phyloP scores from a whole-genome alignment of 2,797 vertebrate species.

The Ammospiza maritima region DNA sequence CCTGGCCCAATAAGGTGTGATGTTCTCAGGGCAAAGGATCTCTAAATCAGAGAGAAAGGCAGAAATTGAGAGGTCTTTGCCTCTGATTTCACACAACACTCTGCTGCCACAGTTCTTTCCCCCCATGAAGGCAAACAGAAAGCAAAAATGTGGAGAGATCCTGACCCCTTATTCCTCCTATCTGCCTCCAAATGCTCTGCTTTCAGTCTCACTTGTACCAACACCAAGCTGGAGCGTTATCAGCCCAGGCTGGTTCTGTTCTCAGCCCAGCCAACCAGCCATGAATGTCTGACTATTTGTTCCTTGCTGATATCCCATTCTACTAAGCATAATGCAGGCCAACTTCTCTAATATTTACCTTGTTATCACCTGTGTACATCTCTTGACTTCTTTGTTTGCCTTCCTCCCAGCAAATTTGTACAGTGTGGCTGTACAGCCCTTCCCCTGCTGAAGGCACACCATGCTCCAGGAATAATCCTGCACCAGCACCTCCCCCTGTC shows the following conservation, averaged over 20 bases:
- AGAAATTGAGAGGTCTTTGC: neutral
- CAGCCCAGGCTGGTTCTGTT: constrained; percentile 25
- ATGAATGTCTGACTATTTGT: constrained; percentile 25
- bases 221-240: constrained; percentile 27
- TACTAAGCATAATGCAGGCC: constrained; percentile 35
- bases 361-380: constrained; percentile 65
- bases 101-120: accelerated
- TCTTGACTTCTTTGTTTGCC: constrained; percentile 70
- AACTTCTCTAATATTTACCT: constrained; percentile 64
- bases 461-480: neutral
- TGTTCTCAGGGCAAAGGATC: neutral
- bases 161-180: neutral
- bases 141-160: neutral
- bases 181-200: neutral
- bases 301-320: constrained; percentile 34
- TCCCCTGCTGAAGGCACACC: neutral
- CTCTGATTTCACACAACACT: neutral
- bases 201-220: neutral
- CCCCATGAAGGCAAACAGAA: neutral
- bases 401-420: constrained; percentile 65
- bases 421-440: neutral
- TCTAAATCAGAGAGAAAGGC: neutral
- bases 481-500: neutral
- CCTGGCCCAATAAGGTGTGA: neutral
- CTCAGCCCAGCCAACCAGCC: constrained; percentile 12